Percentiles rank a stretch among this genome's conserved stretches.
Conservation (phyloP, 2,797 vertebrate species). For the Diceros bicornis region DNA sequence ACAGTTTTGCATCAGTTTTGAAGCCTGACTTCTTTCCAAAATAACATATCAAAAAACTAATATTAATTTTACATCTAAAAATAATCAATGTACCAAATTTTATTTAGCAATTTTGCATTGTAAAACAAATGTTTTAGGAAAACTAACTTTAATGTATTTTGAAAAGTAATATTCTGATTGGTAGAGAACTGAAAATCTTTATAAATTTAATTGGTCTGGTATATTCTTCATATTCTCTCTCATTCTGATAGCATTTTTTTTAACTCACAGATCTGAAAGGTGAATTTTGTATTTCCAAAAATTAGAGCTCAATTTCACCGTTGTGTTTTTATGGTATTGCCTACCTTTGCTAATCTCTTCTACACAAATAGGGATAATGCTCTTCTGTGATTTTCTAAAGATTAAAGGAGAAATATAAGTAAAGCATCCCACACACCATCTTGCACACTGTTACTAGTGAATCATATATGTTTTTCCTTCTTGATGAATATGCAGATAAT, state of each 20-base stretch:
- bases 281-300: background rate
- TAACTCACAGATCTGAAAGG: background rate
- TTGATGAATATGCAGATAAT: background rate
- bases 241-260: background rate
- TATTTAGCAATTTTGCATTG: background rate
- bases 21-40: conserved; percentile 30
- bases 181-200: background rate
- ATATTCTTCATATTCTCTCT: conserved; percentile 3
- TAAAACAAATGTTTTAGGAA: conserved; percentile 42
- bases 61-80: conserved; percentile 12
- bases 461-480: background rate
- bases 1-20: background rate
- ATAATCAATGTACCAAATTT: conserved; percentile 30
- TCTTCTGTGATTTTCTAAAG: background rate
- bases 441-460: background rate
- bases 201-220: background rate
- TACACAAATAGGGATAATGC: background rate
- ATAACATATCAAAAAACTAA: background rate
- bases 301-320: background rate
- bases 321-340: background rate
- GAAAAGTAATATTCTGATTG: conserved; percentile 52
- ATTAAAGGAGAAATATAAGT: background rate
- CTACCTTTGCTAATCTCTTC: background rate
- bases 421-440: background rate
- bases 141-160: conserved; percentile 32